Evolutionary conservation across 2,797 vertebrate genomes (phyloP).

Genomic region (Tokudaia tokunoshimensis): DNA sequence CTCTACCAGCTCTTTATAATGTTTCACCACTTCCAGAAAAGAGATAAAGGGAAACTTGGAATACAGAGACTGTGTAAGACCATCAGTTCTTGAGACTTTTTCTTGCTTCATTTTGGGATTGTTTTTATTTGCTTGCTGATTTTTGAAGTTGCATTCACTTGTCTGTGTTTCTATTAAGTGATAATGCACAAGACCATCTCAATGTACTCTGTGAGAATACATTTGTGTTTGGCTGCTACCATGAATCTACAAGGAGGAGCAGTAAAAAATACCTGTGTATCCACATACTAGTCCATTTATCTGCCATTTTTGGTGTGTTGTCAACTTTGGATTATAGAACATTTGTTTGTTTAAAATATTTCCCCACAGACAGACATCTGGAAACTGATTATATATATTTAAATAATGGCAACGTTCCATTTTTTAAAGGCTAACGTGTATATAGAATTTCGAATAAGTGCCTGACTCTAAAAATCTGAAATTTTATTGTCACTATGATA

Average conservation of each 20-base stretch:
- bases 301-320: not conserved
- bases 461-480: not conserved
- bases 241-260: not conserved
- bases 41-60: slow-evolving; percentile 23
- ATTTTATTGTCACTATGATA: not conserved
- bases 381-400: not conserved
- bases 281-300: not conserved
- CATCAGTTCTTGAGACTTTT: not conserved
- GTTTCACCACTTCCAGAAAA: not conserved
- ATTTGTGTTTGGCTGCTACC: not conserved
- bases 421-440: not conserved
- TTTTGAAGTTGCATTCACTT: slow-evolving; percentile 37
- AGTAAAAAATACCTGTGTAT: not conserved
- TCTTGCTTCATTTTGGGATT: not conserved
- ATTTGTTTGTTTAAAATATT: not conserved
- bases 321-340: not conserved
- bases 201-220: slow-evolving; percentile 19
- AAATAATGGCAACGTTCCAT: not conserved
- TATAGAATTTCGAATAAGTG: not conserved
- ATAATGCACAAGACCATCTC: not conserved
- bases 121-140: slow-evolving; percentile 42
- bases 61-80: not conserved
- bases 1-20: not conserved
- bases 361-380: not conserved
- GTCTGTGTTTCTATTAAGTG: slow-evolving; percentile 56